Conservation (phyloP, 2,888 invertebrate genomes). For the Melangyna quadrimaculata region DNA sequence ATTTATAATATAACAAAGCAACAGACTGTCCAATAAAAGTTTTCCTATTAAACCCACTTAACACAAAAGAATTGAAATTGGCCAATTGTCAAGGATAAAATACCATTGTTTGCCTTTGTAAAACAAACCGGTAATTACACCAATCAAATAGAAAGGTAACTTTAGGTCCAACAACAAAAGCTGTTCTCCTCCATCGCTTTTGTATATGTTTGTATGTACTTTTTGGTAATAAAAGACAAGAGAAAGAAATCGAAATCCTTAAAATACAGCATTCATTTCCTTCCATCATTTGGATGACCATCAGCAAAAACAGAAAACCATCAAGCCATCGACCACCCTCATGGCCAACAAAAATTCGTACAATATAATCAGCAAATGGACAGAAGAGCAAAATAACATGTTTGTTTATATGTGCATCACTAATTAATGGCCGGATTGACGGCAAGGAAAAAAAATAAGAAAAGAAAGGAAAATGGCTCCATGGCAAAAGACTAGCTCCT, state of each 20-base stretch:
- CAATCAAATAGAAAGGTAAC: constrained; percentile 30
- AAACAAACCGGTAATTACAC: constrained; percentile 20
- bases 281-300: not conserved
- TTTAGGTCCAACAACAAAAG: not conserved
- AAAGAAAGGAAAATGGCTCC: not conserved
- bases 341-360: not conserved
- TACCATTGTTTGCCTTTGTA: constrained; percentile 16
- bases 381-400: constrained; percentile 25
- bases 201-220: too few relatives aligned
- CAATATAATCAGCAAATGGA: constrained; percentile 46
- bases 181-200: not conserved
- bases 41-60: constrained; percentile 43
- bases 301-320: not conserved
- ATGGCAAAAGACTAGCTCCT: not conserved
- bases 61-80: constrained; percentile 12
- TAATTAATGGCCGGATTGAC: constrained; percentile 33
- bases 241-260: constrained; percentile 1
- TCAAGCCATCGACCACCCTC: not conserved
- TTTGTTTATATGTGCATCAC: constrained; percentile 4
- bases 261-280: constrained; percentile 9
- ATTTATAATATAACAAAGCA: not conserved
- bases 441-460: not conserved
- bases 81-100: constrained; percentile 27
- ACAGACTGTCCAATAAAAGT: constrained; percentile 16
- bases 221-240: not conserved